Evolutionary conservation across 2,797 vertebrate genomes (phyloP).

Genomic region (Acrossocheilus fasciatus): DNA sequence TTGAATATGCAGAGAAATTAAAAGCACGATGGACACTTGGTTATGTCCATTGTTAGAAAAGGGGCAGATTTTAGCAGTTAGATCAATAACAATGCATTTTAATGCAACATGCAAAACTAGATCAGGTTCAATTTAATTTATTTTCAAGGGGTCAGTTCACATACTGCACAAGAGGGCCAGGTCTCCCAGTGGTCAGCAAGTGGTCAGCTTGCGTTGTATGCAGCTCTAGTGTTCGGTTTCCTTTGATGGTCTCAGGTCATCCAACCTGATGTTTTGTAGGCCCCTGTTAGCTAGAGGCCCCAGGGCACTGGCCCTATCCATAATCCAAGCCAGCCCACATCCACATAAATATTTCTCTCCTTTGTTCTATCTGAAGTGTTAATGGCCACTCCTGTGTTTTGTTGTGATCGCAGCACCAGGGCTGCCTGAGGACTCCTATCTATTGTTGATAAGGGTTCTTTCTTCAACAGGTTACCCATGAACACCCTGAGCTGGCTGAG

Average conservation of each 20-base stretch:
- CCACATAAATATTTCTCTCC: conserved; percentile 36
- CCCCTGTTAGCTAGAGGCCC: neutral
- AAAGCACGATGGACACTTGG: neutral
- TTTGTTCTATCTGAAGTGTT: conserved; percentile 36
- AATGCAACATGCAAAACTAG: neutral
- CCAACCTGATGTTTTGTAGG: neutral
- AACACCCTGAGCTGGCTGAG: conserved; percentile 7
- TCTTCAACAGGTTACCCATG: conserved; percentile 37
- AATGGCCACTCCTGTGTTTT: conserved; percentile 36
- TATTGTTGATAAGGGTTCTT: conserved; percentile 45
- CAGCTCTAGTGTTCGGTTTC: neutral
- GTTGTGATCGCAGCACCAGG: conserved; percentile 47
- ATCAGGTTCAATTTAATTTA: neutral
- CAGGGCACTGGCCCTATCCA: neutral
- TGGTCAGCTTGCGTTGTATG: no score
- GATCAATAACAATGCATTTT: neutral
- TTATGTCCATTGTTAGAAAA: no score
- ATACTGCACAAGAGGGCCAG: neutral
- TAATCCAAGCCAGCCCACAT: neutral
- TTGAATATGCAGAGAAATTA: neutral
- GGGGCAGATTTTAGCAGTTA: neutral
- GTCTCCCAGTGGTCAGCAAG: neutral
- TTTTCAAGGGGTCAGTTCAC: neutral
- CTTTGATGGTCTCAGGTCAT: neutral
- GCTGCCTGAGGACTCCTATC: conserved; percentile 35